phyloP scores from a whole-genome alignment of 2,888 invertebrate genomes.

The Galerucella nymphaeae region DNA sequence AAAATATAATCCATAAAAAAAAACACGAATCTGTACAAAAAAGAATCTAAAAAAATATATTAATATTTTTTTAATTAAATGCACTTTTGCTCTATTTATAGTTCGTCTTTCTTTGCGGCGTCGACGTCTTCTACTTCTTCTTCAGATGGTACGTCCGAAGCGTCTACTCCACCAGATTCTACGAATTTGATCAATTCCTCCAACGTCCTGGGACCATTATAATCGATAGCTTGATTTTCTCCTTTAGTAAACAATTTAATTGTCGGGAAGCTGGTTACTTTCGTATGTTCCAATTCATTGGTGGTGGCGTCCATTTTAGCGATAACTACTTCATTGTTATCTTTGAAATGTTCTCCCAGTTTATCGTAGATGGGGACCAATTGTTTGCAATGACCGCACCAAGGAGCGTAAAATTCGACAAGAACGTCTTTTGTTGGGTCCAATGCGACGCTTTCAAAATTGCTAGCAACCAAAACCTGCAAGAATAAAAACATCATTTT shows the following conservation, averaged over 20 bases:
- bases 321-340: constrained; percentile 84
- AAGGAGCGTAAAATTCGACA: constrained; percentile 99
- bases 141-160: constrained; percentile 74
- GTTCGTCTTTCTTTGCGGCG: constrained; percentile 79
- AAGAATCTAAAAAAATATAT: constrained; percentile 28
- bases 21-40: constrained; percentile 20
- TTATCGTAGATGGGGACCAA: constrained; percentile 96
- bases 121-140: constrained; percentile 78
- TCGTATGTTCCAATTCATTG: constrained; percentile 97
- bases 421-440: constrained; percentile 91
- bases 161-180: constrained; percentile 88
- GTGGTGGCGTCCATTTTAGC: constrained; percentile 99
- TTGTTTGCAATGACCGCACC: constrained; percentile 99
- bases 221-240: constrained; percentile 90
- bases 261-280: constrained; percentile 94
- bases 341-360: constrained; percentile 85
- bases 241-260: constrained; percentile 94
- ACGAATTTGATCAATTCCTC: constrained; percentile 94
- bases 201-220: constrained; percentile 94
- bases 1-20: background rate
- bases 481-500: constrained; percentile 12
- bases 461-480: constrained; percentile 86
- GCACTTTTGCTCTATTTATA: constrained; percentile 68
- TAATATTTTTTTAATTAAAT: constrained; percentile 22
- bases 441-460: constrained; percentile 93